These are phyloP conservation scores for human DNA, from an alignment of 2,113 vertebrate species.

Conservation along the genomic window GRCh38 chr11:7038501-7039000, in stretches of 20 bases:
- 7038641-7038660: conserved; percentile 65
- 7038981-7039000: not conserved
- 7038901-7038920: not conserved
- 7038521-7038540: not conserved
- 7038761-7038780: conserved; percentile 52
- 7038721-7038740: conserved; percentile 58
- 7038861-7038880: conserved; percentile 52
- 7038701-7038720: not conserved
- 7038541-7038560: not conserved
- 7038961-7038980: not conserved
- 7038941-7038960: not conserved
- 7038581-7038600: conserved; percentile 45
- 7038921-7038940: not conserved
- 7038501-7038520: not conserved
- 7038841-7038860: conserved; percentile 47
- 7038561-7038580: not conserved
- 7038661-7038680: conserved; percentile 67
- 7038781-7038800: conserved; percentile 43
- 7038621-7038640: conserved; percentile 50
- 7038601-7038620: conserved; percentile 35
- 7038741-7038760: conserved; percentile 36
- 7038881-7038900: not conserved
- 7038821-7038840: conserved; percentile 62
- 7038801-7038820: conserved; percentile 43
- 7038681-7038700: conserved; percentile 18